A percentile compares a stretch with the other conserved stretches of the same genome.
Evolutionary conservation across 2,888 invertebrate species (phyloP).

Genomic region (Caenorhabditis auriculariae): DNA sequence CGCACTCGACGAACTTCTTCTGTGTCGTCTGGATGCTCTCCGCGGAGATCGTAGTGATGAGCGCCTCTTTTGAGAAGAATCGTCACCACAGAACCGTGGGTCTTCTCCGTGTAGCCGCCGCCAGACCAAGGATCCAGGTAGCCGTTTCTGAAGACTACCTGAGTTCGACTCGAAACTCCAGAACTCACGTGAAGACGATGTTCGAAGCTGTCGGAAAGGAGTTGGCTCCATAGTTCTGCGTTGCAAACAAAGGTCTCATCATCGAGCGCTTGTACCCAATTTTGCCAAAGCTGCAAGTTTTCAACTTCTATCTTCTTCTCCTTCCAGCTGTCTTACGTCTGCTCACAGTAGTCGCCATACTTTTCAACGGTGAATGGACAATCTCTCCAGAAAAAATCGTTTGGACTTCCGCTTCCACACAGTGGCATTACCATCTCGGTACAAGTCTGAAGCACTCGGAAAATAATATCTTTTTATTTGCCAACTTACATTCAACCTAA

Average conservation of each 20-base stretch:
- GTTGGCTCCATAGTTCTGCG: constrained; percentile 74
- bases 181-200: constrained; percentile 69
- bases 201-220: constrained; percentile 71
- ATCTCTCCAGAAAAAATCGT: constrained; percentile 56
- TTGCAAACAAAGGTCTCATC: constrained; percentile 68
- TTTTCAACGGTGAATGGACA: constrained; percentile 48
- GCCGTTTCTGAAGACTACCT: constrained; percentile 65
- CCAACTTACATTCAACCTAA: no score
- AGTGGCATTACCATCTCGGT: constrained; percentile 97
- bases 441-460: constrained; percentile 75
- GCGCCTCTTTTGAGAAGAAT: constrained; percentile 66
- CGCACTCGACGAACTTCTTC: constrained; percentile 58
- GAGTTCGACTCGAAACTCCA: not conserved
- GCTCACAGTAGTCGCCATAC: constrained; percentile 71
- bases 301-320: not conserved
- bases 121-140: constrained; percentile 68
- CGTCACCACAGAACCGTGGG: constrained; percentile 59
- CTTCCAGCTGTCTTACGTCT: constrained; percentile 70
- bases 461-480: no score
- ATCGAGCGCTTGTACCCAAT: constrained; percentile 68
- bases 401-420: constrained; percentile 74
- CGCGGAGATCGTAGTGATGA: constrained; percentile 68
- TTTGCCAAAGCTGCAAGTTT: not conserved
- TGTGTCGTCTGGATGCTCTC: constrained; percentile 65
- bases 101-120: constrained; percentile 63